Evolutionary conservation across 2,797 vertebrate species (phyloP), one percentile per base, ranked within the genome.

Genomic region (Lateolabrax maculatus): DNA sequence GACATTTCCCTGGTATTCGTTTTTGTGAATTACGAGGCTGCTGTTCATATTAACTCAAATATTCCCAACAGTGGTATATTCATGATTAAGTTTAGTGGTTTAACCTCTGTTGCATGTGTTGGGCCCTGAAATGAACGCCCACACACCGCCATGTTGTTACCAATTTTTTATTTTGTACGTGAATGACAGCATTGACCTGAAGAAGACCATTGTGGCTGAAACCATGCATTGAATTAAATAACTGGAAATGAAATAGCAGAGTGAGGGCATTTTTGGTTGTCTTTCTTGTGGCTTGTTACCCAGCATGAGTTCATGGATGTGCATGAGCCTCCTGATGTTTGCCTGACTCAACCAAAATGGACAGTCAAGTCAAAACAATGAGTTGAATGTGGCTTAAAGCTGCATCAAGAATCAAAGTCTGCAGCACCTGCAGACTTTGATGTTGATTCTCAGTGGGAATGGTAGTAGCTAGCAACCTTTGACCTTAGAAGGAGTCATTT

Each of bases 11-110:
- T 44, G 49, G 16, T 13, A 27, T 39, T 62, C 0, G 0, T 21
- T 64, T 62, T 65, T 44, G 15, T 2, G 29, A 55, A 41, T 68
- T 2, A 75, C 61, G 11, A 79, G 6, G 9, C 46, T 36, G 62
- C 61, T 43, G 12, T 51, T 21, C 9, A 53, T 39, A 23, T 53
- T 77, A 29, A 37, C 6, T 39, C 2, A 27, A n/a, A 70, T 12
- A 60, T 37, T 64, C n/a, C 46, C 19, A 64, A 56, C 13, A 51
- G 36, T 36, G 12, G 9, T 34, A 48, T 2, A 53, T 21, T 29
- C 5, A 3, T 21, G 13, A 37, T 18, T 1, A 46, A 13, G 9
- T 18, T 34, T 3, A 43, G 13, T 23, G n/a, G 39, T 53, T 67
- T 25, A 29, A 51, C 16, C n/a, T 16, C 15, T 10, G 9, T 23